Percentiles rank a stretch among this genome's conserved stretches.
Evolutionary conservation across 2,113 vertebrate genomes (phyloP).

Genomic region (Gambusia holbrooki): DNA sequence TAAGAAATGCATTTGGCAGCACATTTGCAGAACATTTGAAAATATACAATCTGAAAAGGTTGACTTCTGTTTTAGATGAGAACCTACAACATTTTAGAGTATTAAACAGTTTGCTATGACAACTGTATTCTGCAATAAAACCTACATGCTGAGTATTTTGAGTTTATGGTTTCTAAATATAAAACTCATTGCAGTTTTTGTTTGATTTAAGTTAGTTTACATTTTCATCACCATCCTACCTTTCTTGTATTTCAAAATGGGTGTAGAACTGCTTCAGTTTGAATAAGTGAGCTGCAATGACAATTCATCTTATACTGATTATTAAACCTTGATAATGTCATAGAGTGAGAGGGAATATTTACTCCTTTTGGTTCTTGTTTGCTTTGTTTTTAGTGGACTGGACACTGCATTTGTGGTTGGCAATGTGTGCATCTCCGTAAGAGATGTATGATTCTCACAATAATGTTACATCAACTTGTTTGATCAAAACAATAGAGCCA

Average conservation of each 20-base stretch:
- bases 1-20: not conserved
- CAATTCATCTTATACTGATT: not conserved
- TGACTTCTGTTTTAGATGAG: too few species aligned
- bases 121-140: not conserved
- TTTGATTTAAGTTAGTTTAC: not conserved
- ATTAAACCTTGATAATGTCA: not conserved
- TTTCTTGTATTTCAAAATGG: not conserved
- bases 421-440: slow-evolving; percentile 4
- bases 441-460: slow-evolving; percentile 21
- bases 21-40: not conserved
- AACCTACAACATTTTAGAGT: too few species aligned
- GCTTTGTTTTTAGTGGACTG: slow-evolving; percentile 26
- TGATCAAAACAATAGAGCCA: slow-evolving; percentile 32
- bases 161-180: not conserved
- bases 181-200: not conserved
- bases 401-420: slow-evolving; percentile 32
- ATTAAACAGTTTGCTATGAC: too few species aligned
- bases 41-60: not conserved
- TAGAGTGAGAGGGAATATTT: not conserved
- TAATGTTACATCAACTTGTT: slow-evolving; percentile 3
- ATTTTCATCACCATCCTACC: not conserved
- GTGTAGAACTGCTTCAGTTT: not conserved
- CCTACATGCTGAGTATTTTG: not conserved
- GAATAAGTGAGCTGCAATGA: not conserved
- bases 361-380: not conserved